A percentile compares a stretch with the other conserved stretches of the same genome.
phyloP scores from a whole-genome alignment of 64 coral and sea anemone species.

The Montipora efflorescens region DNA sequence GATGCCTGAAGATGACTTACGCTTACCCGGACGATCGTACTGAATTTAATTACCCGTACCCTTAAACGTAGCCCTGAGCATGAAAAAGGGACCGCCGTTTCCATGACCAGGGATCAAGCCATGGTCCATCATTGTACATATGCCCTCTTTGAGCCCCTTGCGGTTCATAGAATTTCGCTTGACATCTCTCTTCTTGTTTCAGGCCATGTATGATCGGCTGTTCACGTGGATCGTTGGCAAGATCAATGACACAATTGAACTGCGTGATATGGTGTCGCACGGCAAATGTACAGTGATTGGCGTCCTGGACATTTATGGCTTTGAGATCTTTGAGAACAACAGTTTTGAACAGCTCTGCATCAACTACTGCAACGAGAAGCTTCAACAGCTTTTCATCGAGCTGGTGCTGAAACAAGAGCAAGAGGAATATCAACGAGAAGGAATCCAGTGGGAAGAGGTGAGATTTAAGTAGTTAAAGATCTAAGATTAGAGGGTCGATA shows the following conservation, averaged over 20 bases:
- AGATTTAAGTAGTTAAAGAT: neutral
- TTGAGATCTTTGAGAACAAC: slow-evolving; percentile 95
- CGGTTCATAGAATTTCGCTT: neutral
- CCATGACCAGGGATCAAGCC: too few relatives aligned
- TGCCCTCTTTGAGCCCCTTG: too few relatives aligned
- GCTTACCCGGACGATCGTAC: too few relatives aligned
- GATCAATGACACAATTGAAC: slow-evolving; percentile 90
- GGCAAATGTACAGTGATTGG: slow-evolving; percentile 97
- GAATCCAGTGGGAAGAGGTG: slow-evolving; percentile 99
- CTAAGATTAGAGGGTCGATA: too few relatives aligned
- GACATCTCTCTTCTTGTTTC: neutral
- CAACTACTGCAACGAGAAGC: slow-evolving; percentile 99
- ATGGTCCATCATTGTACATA: too few relatives aligned
- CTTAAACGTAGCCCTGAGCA: too few relatives aligned
- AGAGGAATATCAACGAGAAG: slow-evolving; percentile 93
- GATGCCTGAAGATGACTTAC: too few relatives aligned
- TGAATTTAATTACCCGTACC: too few relatives aligned
- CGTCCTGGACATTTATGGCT: slow-evolving; percentile 99
- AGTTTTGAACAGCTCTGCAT: slow-evolving; percentile 98
- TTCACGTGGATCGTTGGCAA: slow-evolving; percentile 95
- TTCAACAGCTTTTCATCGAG: slow-evolving; percentile 98
- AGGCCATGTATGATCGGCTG: slow-evolving; percentile 97
- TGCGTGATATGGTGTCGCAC: slow-evolving; percentile 74
- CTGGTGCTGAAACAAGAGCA: slow-evolving; percentile 96
- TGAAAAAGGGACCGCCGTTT: too few relatives aligned